Conservation (phyloP, 2,888 invertebrate species). For the Polydrusus pterygomalis region DNA sequence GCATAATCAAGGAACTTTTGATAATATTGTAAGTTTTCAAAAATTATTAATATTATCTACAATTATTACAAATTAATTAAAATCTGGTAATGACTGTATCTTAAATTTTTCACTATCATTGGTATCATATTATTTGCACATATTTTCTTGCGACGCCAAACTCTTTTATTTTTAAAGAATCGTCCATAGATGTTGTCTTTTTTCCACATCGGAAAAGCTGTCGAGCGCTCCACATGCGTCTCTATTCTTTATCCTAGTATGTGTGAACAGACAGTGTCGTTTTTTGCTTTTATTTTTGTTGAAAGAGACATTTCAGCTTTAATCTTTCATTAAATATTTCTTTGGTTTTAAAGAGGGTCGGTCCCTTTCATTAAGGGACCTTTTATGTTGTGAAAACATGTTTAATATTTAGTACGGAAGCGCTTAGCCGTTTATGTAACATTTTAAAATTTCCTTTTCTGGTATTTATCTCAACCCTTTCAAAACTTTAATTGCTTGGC, state of each 20-base stretch:
- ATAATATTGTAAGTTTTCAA: too few species aligned
- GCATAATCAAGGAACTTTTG: too few species aligned
- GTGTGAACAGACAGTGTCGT: constrained; percentile 33
- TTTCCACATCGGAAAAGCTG: constrained; percentile 8
- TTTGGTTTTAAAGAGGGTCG: constrained; percentile 52
- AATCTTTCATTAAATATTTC: constrained; percentile 59
- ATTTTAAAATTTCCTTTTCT: constrained; percentile 19
- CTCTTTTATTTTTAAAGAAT: neutral
- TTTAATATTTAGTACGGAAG: constrained; percentile 39
- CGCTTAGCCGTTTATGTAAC: constrained; percentile 33
- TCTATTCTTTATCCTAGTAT: constrained; percentile 32
- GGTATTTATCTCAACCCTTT: constrained; percentile 26
- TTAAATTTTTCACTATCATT: too few species aligned
- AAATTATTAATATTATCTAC: too few species aligned
- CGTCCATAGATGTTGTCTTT: constrained; percentile 13
- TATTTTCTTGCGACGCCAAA: neutral
- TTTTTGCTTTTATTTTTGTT: constrained; percentile 40
- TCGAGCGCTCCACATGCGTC: constrained; percentile 24
- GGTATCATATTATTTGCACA: too few species aligned
- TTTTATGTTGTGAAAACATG: constrained; percentile 49
- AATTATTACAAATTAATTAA: too few species aligned
- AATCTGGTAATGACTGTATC: too few species aligned
- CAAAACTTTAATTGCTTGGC: constrained; percentile 22
- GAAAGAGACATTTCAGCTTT: constrained; percentile 56
- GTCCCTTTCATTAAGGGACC: constrained; percentile 56